Evolutionary conservation across 2,797 vertebrate species (phyloP).

Genomic region (Streptopelia turtur): DNA sequence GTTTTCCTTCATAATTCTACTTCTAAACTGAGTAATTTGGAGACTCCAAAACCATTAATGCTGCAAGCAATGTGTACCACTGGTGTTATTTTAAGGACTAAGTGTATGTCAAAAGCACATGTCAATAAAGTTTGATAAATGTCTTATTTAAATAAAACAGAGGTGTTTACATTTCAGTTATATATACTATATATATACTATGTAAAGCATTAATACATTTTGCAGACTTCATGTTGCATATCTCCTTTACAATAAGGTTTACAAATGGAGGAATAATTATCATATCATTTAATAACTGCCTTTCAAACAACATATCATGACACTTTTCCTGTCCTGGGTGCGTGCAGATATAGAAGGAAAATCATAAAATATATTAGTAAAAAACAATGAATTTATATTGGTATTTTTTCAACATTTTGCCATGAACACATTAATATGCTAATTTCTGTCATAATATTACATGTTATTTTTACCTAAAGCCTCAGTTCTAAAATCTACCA

Average conservation of each 20-base stretch:
- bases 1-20: not conserved
- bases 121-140: not conserved
- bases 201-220: not conserved
- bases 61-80: not conserved
- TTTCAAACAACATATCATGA: not conserved
- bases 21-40: not conserved
- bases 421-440: not conserved
- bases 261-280: not conserved
- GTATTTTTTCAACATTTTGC: not conserved
- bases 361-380: not conserved
- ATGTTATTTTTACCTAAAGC: not conserved
- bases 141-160: not conserved
- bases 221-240: not conserved
- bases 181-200: not conserved
- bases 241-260: not conserved
- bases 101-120: not conserved
- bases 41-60: not conserved
- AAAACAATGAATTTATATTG: not conserved
- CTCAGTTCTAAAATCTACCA: not conserved
- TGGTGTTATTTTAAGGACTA: not conserved
- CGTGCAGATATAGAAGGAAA: not conserved
- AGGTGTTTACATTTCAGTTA: not conserved
- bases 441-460: not conserved
- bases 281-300: not conserved
- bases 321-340: not conserved